A percentile compares a stretch with the other conserved stretches of the same genome.
These are phyloP conservation scores for Chunga burmeisteri DNA, from an alignment of 2,113 vertebrate genomes.

Conservation along the genomic window DNA sequence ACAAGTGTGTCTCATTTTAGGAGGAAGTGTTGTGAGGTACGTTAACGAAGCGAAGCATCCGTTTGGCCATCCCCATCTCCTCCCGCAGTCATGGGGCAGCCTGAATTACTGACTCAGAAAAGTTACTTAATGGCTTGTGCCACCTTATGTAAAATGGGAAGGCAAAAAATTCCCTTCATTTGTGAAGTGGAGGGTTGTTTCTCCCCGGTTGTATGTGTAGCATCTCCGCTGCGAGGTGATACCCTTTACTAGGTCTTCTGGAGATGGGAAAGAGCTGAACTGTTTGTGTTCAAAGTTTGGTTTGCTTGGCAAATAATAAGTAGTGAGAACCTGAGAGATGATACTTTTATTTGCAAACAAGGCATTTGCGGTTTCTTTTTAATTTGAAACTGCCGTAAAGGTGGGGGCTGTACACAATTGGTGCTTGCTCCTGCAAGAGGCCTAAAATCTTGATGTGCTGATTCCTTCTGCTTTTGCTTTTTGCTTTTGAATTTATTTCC, in stretches of 20 bases:
- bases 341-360: conserved; percentile 32
- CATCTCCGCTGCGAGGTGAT: fast-evolving
- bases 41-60: neutral
- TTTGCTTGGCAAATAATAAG: conserved; percentile 27
- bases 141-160: neutral
- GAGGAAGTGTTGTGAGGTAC: neutral
- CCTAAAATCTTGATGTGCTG: neutral
- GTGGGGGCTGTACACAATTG: neutral
- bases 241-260: neutral
- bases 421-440: neutral
- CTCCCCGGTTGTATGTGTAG: fast-evolving
- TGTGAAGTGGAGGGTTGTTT: neutral
- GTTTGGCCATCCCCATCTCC: neutral
- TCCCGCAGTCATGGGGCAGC: neutral
- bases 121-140: neutral
- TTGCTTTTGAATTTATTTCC: conserved; percentile 47
- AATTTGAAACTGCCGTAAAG: neutral
- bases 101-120: neutral
- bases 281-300: neutral
- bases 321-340: neutral
- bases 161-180: neutral
- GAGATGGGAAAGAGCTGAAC: neutral
- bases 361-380: neutral
- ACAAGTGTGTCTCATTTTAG: neutral
- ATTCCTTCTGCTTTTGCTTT: conserved; percentile 10